Evolutionary conservation across 2,888 invertebrate species (phyloP), one percentile per base, ranked within the genome.

Genomic region (Galerucella nymphaeae): DNA sequence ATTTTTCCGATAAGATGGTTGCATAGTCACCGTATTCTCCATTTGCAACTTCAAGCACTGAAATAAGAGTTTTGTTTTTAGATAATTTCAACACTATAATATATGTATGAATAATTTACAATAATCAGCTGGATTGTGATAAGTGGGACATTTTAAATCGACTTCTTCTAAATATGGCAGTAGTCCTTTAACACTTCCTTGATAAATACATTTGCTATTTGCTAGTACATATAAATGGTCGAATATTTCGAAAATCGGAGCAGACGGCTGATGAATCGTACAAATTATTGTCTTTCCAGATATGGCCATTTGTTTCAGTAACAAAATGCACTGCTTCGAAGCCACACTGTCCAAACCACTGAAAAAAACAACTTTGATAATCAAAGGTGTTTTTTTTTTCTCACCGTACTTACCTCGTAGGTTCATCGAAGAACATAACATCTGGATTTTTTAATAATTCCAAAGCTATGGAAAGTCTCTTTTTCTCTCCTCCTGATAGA

Each of bases 381-480:
- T 30, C 23, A 30, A 30, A 2, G 5, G 23, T 5, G 3, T 8
- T 1, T 30, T 30, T 30, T 30, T 30, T 5, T 30, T 30, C 2
- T 30, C 5, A 55, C 50, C 58, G 41, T 1, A 14, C n/a, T 70
- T 79, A 81, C 82, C 81, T 83, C 13, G 96, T 97, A 30, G 97
- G 97, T 87, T 98, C 97, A 85, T 98, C 97, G 78, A 98, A 91
- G 85, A 97, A 96, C 91, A 97, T 93, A 64, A 97, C 91, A 1
- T 96, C 94, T 2, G 97, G 97, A 86, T 98, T 96, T 85, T 93
- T 95, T 78, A 97, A 92, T 80, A 98, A 89, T 88, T 98, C 97
- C 76, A 96, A 88, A 10, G 96, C 97, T 77, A 97, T 95, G 1
- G 96, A 93, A 65, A 98, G 89, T 81, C 97, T 90, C 85, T 97